Evolutionary conservation across 2,797 vertebrate species (phyloP).

Genomic region (Malurus leucopterus): DNA sequence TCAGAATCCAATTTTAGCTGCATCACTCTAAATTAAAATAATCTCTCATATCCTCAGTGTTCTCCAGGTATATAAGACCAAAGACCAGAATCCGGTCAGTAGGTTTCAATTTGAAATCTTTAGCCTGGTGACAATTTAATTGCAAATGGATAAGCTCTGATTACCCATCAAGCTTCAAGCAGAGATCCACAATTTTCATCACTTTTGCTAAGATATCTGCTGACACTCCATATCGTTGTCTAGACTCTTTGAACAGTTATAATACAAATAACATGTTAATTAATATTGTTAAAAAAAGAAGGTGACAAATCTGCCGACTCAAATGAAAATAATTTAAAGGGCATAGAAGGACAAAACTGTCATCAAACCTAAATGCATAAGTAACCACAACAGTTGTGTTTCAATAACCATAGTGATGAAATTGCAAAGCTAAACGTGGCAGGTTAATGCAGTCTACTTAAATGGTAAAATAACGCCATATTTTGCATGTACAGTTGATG

Average conservation of each 20-base stretch:
- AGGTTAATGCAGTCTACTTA: neutral
- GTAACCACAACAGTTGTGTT: neutral
- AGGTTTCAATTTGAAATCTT: slow-evolving; percentile 36
- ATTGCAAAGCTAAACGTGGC: neutral
- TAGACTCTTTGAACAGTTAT: slow-evolving; percentile 29
- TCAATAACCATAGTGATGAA: slow-evolving; percentile 17
- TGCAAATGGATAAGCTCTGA: slow-evolving; percentile 39
- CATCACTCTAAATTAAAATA: neutral
- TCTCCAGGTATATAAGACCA: neutral
- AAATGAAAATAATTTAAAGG: slow-evolving; percentile 28
- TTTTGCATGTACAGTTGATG: slow-evolving; percentile 14
- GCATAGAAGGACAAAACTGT: neutral
- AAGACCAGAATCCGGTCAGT: neutral
- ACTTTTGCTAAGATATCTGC: neutral
- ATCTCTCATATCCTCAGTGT: neutral
- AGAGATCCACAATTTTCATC: slow-evolving; percentile 13
- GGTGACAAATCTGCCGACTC: neutral
- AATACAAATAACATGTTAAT: neutral
- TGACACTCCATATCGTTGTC: slow-evolving; percentile 1
- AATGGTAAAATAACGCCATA: neutral
- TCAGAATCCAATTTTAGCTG: neutral
- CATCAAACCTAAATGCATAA: slow-evolving; percentile 4
- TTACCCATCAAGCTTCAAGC: slow-evolving; percentile 45
- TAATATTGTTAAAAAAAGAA: neutral
- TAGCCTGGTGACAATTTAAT: slow-evolving; percentile 57